A percentile compares a stretch with the other conserved stretches of the same genome.
phyloP scores from a whole-genome alignment of 2,888 invertebrate species.

The Ctena decussata region DNA sequence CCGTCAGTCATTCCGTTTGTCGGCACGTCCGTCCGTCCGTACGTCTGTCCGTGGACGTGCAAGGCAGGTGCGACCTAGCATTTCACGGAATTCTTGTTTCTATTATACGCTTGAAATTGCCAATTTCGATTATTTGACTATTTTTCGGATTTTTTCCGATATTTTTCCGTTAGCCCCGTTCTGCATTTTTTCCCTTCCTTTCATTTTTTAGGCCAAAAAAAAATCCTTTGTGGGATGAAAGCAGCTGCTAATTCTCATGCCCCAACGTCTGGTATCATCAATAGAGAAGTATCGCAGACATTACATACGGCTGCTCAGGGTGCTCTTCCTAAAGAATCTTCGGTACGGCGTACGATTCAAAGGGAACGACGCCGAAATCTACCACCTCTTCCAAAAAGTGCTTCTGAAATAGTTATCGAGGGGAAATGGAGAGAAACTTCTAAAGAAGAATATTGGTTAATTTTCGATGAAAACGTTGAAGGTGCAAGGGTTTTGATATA shows the following conservation, averaged over 20 bases:
- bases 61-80: no score
- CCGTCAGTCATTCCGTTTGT: no score
- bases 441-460: background rate
- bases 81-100: no score
- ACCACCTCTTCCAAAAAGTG: no score
- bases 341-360: background rate
- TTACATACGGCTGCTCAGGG: background rate
- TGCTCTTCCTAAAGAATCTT: background rate
- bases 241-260: background rate
- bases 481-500: background rate
- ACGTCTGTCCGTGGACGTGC: no score
- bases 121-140: no score
- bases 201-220: background rate
- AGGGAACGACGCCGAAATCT: no score
- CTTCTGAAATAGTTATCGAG: no score
- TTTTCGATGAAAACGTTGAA: background rate
- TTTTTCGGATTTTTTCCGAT: no score
- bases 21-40: no score
- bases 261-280: background rate
- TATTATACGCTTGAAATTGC: no score
- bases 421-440: no score
- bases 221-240: constrained; percentile 4
- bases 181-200: background rate
- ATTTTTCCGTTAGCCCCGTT: background rate
- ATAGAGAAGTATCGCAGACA: background rate